Conservation (phyloP, 2,113 vertebrate genomes). For the Girardinichthys multiradiatus region DNA sequence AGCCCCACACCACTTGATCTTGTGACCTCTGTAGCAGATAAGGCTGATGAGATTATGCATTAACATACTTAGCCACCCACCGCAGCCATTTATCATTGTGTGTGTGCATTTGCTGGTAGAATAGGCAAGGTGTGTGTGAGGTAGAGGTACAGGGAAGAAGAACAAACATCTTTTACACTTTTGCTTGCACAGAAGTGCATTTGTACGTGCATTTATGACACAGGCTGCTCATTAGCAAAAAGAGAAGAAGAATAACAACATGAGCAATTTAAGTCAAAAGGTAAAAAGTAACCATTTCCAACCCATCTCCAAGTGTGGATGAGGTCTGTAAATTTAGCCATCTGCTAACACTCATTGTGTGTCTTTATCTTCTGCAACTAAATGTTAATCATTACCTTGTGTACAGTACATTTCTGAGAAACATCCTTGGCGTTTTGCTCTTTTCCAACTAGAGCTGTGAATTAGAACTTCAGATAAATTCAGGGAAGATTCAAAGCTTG, state of each 20-base stretch:
- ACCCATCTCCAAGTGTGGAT: constrained; percentile 47
- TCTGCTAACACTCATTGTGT: constrained; percentile 51
- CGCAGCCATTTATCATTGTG: constrained; percentile 75
- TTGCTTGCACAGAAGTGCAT: constrained; percentile 17
- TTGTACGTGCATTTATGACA: constrained; percentile 28
- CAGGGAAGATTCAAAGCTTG: neutral
- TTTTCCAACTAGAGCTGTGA: constrained; percentile 20
- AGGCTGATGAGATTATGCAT: constrained; percentile 82
- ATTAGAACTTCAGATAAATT: constrained; percentile 3
- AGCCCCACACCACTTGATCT: constrained; percentile 75
- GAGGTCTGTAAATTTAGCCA: constrained; percentile 49
- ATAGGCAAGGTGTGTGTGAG: constrained; percentile 12
- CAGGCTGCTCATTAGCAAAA: neutral
- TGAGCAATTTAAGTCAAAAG: neutral
- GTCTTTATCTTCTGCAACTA: constrained; percentile 52
- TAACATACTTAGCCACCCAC: constrained; percentile 80
- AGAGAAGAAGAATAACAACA: constrained; percentile 3
- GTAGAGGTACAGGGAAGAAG: constrained; percentile 13
- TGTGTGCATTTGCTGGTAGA: constrained; percentile 36
- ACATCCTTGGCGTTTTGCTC: constrained; percentile 31
- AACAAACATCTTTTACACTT: constrained; percentile 18
- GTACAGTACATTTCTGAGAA: constrained; percentile 40
- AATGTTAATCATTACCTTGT: constrained; percentile 51
- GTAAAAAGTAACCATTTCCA: constrained; percentile 13
- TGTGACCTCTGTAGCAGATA: constrained; percentile 75